These are phyloP conservation scores for Criorhina ranunculi DNA, from an alignment of 2,888 invertebrate genomes.

Conservation along the genomic window DNA sequence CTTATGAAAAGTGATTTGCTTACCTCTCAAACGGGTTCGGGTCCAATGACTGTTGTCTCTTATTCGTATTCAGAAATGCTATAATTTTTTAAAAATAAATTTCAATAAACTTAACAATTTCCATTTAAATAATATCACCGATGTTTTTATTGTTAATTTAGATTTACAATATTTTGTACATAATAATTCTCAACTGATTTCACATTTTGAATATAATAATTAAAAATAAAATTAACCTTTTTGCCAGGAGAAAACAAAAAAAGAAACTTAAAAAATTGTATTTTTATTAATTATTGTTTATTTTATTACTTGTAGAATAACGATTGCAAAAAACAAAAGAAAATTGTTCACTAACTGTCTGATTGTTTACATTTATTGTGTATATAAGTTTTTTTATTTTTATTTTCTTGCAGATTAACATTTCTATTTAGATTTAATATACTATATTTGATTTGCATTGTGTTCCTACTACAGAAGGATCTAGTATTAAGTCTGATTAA, in stretches of 20 bases:
- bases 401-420: slow-evolving; percentile 74
- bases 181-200: slow-evolving; percentile 58
- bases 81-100: too few species aligned
- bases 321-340: slow-evolving; percentile 34
- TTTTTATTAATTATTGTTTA: slow-evolving; percentile 28
- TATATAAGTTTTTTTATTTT: slow-evolving; percentile 58
- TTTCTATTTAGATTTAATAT: slow-evolving; percentile 59
- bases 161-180: slow-evolving; percentile 73
- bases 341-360: slow-evolving; percentile 60
- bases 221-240: slow-evolving; percentile 8
- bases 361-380: slow-evolving; percentile 73
- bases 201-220: slow-evolving; percentile 41
- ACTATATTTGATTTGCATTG: slow-evolving; percentile 48
- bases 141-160: slow-evolving; percentile 76
- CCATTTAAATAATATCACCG: slow-evolving; percentile 73
- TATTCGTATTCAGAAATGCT: too few species aligned
- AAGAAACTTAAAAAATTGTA: too few species aligned
- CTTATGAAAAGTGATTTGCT: too few species aligned
- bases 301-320: slow-evolving; percentile 38
- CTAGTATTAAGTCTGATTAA: slow-evolving; percentile 50
- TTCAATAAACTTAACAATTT: too few species aligned
- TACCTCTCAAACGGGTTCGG: too few species aligned
- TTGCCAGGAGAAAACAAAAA: slow-evolving; percentile 6
- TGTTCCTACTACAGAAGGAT: slow-evolving; percentile 46
- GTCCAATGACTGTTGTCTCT: too few species aligned